A percentile compares a stretch with the other conserved stretches of the same genome.
These are phyloP conservation scores for Hippopotamus amphibius DNA, from an alignment of 2,113 vertebrate genomes.

Conservation along the genomic window DNA sequence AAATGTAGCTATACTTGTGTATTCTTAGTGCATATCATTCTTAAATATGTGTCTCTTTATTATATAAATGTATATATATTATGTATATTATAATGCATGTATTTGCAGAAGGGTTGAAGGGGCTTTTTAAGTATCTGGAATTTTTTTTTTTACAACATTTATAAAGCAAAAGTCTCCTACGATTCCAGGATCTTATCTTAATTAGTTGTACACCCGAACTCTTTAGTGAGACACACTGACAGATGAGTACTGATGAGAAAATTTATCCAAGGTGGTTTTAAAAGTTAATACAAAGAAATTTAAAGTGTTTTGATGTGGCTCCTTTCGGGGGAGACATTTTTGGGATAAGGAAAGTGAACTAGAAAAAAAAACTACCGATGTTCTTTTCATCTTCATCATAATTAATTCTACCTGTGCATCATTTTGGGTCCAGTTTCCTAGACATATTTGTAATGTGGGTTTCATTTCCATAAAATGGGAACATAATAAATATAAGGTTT, in stretches of 20 bases:
- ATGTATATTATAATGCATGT: neutral
- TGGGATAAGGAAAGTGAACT: slow-evolving; percentile 54
- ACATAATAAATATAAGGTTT: slow-evolving; percentile 89
- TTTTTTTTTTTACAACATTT: slow-evolving; percentile 19
- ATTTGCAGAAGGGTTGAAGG: neutral
- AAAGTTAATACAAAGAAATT: slow-evolving; percentile 57
- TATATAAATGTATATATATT: neutral
- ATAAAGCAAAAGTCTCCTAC: neutral
- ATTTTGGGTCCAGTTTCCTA: slow-evolving; percentile 82
- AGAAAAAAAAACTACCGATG: neutral
- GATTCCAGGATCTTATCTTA: slow-evolving; percentile 47
- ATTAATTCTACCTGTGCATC: slow-evolving; percentile 83
- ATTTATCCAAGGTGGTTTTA: slow-evolving; percentile 53
- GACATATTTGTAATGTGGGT: slow-evolving; percentile 87
- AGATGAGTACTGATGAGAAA: slow-evolving; percentile 49
- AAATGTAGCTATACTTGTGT: neutral
- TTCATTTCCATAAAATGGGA: slow-evolving; percentile 90
- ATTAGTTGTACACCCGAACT: slow-evolving; percentile 41
- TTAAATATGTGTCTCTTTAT: neutral
- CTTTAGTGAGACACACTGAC: neutral
- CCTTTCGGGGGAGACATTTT: neutral
- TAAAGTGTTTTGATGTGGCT: slow-evolving; percentile 70
- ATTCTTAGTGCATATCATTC: neutral
- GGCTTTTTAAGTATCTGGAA: neutral
- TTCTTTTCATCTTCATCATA: slow-evolving; percentile 79